phyloP scores from a whole-genome alignment of 2,797 vertebrate species.

The Emydoidea blandingii region DNA sequence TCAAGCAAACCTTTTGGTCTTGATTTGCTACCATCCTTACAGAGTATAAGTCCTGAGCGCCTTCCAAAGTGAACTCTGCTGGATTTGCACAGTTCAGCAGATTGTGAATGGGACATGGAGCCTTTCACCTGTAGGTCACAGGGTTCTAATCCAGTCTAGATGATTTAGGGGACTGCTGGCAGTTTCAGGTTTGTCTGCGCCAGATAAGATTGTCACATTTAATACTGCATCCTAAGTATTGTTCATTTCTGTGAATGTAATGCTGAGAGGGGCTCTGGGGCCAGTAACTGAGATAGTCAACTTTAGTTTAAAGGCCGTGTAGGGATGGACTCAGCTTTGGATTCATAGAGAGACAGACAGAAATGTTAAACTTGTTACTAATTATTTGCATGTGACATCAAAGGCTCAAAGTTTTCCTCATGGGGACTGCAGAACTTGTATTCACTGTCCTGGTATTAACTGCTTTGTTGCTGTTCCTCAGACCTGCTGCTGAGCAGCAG shows the following conservation, averaged over 20 bases:
- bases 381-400: conserved; percentile 18
- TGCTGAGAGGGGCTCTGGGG: conserved; percentile 1
- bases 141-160: neutral
- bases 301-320: conserved; percentile 15
- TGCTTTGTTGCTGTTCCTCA: neutral
- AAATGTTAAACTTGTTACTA: conserved; percentile 22
- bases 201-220: conserved; percentile 2
- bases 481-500: neutral
- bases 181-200: conserved; percentile 21
- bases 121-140: neutral
- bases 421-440: neutral
- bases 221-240: neutral
- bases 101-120: neutral
- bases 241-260: neutral
- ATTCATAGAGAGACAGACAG: neutral
- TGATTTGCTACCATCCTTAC: neutral
- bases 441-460: neutral
- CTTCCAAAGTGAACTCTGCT: neutral
- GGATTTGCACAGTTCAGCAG: neutral
- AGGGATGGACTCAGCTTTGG: neutral
- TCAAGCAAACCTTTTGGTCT: neutral
- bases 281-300: neutral
- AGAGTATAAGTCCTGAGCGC: neutral
- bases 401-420: neutral
- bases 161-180: neutral